A percentile compares a stretch with the other conserved stretches of the same genome.
Evolutionary conservation across 2,113 vertebrate species (phyloP).

Genomic region (Mesocricetus auratus): DNA sequence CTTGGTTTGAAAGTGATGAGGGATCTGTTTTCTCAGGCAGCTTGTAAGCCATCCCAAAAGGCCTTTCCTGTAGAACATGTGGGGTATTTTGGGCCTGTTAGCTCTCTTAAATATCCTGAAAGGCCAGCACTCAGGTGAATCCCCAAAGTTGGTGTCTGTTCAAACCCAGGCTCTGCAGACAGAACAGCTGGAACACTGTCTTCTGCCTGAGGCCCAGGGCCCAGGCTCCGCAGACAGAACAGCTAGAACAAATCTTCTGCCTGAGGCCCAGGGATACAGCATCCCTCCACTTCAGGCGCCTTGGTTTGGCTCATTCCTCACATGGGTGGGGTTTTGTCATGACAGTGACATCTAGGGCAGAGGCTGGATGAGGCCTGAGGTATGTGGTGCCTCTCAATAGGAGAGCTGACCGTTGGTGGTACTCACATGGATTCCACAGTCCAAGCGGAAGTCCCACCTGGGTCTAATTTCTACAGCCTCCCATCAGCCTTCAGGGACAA

Average conservation of each 20-base stretch:
- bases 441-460: neutral
- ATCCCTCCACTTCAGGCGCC: neutral
- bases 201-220: neutral
- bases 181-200: neutral
- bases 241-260: neutral
- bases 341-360: neutral
- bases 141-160: slow-evolving; percentile 10
- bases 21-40: neutral
- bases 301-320: neutral
- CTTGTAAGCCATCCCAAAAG: neutral
- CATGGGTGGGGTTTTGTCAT: neutral
- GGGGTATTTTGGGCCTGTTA: neutral
- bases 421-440: neutral
- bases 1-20: neutral
- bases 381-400: neutral
- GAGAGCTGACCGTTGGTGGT: neutral
- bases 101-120: neutral
- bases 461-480: neutral
- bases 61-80: neutral
- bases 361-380: neutral
- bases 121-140: neutral
- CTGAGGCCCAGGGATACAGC: neutral
- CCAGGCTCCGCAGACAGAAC: neutral
- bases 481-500: neutral
- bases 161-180: neutral